Base-by-base conservation (phyloP, 2,797 vertebrate genomes). In the Discoglossus pictus region DNA sequence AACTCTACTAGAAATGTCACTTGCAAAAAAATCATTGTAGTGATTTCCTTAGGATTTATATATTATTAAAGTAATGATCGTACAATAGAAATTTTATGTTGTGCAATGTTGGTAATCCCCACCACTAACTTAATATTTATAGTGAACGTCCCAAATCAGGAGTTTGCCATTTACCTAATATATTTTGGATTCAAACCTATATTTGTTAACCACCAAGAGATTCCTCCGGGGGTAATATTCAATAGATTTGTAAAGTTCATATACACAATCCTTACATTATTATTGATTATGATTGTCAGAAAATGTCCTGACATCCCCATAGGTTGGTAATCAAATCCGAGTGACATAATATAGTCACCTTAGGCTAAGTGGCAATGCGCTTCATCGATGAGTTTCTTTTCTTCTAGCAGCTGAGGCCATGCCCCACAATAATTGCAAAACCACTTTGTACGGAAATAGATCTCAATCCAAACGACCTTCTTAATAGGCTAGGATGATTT, bases 261-360 rank as follows among this genome's bases (percentile, higher is more conserved):
- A 40, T 24, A 48, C 60, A 56, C 50, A 70, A 63, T 56, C 43
- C 52, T 58, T 43, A 56, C 35, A 70, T 70, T 63, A 58, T 50
- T 70, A 70, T 63, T 63, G 68, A 70, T 70, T 63, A 70, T 3
- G 11, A 63, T 51, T 70, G 60, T 70, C 68, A 63, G 23, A 63
- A 58, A 43, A 40, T 63, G 63, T 47, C 9, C 36, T 58, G 60
- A 63, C 68, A 51, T 56, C 60, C 63, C 34, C 51, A 70, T 51
- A 42, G 60, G 63, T 56, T 70, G 23, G 68, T 64, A 70, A 70
- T 70, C 68, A 50, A 55, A 51, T 58, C 24, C 63, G 52, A 70
- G 35, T 50, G 68, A 70, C 68, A 70, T 50, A 50, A 62, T 34
- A 42, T 20, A 40, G 67, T 48, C 27, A 68, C 36, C 44, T 35